Conservation (phyloP, 2,113 vertebrate genomes). For the Chrysochloris asiatica region DNA sequence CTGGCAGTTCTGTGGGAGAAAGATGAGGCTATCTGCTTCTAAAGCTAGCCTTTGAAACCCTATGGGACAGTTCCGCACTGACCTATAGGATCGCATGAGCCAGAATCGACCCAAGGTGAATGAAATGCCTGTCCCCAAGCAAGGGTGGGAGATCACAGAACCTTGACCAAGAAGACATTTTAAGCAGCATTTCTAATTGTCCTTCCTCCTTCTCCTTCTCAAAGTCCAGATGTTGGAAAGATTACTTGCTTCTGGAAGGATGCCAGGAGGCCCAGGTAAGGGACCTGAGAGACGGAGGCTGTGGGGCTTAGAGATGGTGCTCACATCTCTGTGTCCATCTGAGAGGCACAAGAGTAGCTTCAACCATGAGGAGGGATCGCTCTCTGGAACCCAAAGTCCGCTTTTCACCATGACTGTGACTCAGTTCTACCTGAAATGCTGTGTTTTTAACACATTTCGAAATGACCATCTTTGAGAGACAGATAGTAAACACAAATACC, state of each 20-base stretch:
- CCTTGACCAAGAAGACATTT: neutral
- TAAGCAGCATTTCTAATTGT: neutral
- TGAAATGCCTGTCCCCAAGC: no score
- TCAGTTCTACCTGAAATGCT: neutral
- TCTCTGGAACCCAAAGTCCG: neutral
- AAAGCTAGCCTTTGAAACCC: no score
- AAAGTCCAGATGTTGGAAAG: neutral
- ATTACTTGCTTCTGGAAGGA: neutral
- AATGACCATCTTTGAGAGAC: neutral
- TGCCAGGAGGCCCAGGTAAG: fast-evolving
- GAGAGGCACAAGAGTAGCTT: neutral
- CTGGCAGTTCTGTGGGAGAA: no score
- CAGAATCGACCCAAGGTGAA: no score
- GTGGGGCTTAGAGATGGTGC: fast-evolving
- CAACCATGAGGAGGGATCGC: fast-evolving
- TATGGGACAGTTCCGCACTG: no score
- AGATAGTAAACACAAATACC: fast-evolving
- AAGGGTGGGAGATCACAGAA: neutral
- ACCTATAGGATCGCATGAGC: no score
- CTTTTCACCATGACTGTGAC: neutral
- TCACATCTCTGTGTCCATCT: neutral
- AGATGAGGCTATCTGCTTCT: no score
- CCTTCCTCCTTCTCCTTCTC: neutral
- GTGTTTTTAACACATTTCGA: neutral
- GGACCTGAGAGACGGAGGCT: neutral